Evolutionary conservation across 2,888 invertebrate species (phyloP).

Genomic region (Ceriagrion tenellum): DNA sequence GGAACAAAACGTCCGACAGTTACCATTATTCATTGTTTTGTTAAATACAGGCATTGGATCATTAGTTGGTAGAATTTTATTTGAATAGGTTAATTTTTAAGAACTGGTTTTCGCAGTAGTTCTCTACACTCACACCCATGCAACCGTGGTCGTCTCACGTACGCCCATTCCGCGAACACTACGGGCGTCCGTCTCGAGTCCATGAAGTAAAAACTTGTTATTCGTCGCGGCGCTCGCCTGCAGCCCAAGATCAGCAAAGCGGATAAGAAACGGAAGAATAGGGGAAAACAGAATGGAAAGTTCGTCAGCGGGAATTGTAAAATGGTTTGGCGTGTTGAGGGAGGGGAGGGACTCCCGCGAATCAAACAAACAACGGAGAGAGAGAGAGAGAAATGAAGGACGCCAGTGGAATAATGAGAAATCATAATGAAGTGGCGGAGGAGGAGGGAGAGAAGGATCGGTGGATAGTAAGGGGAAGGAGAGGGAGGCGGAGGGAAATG

Average conservation of each 20-base stretch:
- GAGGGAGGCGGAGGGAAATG: not conserved
- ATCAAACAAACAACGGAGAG: not conserved
- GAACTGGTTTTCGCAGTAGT: no score
- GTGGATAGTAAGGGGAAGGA: not conserved
- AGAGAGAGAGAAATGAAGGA: not conserved
- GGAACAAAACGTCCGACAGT: no score
- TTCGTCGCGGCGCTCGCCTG: not conserved
- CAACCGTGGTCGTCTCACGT: no score
- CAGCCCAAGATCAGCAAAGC: not conserved
- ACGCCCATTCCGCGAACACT: no score
- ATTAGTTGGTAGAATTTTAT: not conserved
- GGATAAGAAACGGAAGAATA: not conserved
- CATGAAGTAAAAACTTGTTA: not conserved
- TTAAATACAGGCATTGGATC: no score
- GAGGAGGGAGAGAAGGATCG: not conserved
- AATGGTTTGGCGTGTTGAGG: not conserved
- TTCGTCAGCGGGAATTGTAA: not conserved
- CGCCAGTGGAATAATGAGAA: conserved; percentile 22
- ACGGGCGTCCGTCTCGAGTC: not conserved
- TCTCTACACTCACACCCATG: no score
- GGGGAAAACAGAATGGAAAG: not conserved
- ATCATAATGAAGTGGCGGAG: conserved; percentile 26
- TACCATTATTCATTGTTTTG: no score
- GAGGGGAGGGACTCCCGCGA: not conserved
- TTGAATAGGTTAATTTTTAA: no score